Percentiles rank a stretch among this genome's conserved stretches.
phyloP scores from a whole-genome alignment of 1,140 invertebrate genomes.

The Cherax quadricarinatus region DNA sequence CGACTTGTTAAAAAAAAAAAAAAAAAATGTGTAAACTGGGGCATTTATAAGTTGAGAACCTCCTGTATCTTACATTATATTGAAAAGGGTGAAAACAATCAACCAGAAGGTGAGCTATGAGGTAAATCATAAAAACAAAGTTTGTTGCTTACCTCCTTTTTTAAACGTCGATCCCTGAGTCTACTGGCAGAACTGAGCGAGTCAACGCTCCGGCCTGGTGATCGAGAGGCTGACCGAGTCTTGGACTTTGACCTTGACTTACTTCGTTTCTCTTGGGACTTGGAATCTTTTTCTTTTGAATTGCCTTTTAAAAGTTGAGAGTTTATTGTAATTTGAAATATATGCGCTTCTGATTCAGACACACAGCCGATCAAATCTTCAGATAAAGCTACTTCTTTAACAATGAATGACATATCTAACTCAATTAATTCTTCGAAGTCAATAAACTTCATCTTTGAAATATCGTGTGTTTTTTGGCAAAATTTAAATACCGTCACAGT shows the following conservation, averaged over 20 bases:
- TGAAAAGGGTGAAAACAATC: too few relatives aligned
- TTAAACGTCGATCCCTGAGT: slow-evolving; percentile 6
- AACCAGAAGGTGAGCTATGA: too few relatives aligned
- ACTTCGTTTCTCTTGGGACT: slow-evolving; percentile 48
- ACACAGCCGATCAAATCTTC: slow-evolving; percentile 73
- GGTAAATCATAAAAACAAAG: too few relatives aligned
- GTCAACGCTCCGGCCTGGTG: slow-evolving; percentile 61
- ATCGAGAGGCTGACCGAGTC: slow-evolving; percentile 66
- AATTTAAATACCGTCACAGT: slow-evolving; percentile 81
- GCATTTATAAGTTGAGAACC: too few relatives aligned
- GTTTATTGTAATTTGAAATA: slow-evolving; percentile 72
- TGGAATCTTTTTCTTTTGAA: slow-evolving; percentile 54
- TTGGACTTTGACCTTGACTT: slow-evolving; percentile 52
- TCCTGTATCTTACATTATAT: too few relatives aligned
- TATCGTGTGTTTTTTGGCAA: slow-evolving; percentile 81
- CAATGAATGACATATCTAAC: slow-evolving; percentile 72
- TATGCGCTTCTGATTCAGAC: slow-evolving; percentile 70
- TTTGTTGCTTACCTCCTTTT: slow-evolving; percentile 37
- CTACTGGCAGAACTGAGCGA: slow-evolving; percentile 41
- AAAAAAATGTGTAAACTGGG: too few relatives aligned
- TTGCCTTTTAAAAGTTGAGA: slow-evolving; percentile 46
- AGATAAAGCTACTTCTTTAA: slow-evolving; percentile 72
- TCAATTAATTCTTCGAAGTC: slow-evolving; percentile 81
- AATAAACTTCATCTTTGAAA: slow-evolving; percentile 82
- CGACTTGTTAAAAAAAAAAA: too few relatives aligned